Conservation (phyloP, 1,140 invertebrate genomes). For the Drosophila bocqueti region DNA sequence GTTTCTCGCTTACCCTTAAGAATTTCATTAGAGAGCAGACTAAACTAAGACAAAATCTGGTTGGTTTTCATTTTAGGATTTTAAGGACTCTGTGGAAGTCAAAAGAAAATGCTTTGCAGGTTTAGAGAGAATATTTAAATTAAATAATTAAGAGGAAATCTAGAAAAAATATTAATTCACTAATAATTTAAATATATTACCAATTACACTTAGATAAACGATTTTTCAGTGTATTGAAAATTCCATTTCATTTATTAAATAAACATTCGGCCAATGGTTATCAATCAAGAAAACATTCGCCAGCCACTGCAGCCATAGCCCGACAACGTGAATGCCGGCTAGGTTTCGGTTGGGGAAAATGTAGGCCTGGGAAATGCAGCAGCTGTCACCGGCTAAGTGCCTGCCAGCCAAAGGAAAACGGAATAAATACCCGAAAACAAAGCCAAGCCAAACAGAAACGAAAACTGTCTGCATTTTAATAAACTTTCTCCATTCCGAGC, state of each 20-base stretch:
- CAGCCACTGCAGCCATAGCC: slow-evolving; percentile 36
- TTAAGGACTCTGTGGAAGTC: slow-evolving; percentile 1
- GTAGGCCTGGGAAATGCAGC: slow-evolving; percentile 73
- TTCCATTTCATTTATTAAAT: slow-evolving; percentile 73
- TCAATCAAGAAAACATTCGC: slow-evolving; percentile 61
- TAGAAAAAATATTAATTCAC: neutral
- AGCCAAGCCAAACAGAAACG: slow-evolving; percentile 64
- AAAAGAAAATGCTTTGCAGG: slow-evolving; percentile 46
- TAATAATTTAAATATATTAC: neutral
- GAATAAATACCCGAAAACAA: slow-evolving; percentile 42
- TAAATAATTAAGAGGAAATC: neutral
- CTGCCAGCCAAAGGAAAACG: slow-evolving; percentile 30
- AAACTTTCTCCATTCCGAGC: slow-evolving; percentile 17
- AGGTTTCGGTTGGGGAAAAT: slow-evolving; percentile 19
- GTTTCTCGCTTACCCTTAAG: slow-evolving; percentile 10
- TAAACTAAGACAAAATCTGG: slow-evolving; percentile 29
- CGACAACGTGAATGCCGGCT: slow-evolving; percentile 37
- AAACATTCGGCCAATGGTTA: slow-evolving; percentile 65
- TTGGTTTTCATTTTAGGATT: neutral
- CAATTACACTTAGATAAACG: too few species aligned
- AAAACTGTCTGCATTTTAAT: slow-evolving; percentile 69
- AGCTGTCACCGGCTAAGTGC: slow-evolving; percentile 61
- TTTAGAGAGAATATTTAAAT: neutral
- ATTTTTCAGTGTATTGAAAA: slow-evolving; percentile 18
- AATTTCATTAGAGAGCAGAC: slow-evolving; percentile 41